phyloP scores from a whole-genome alignment of 2,113 vertebrate species.

The human region DNA sequence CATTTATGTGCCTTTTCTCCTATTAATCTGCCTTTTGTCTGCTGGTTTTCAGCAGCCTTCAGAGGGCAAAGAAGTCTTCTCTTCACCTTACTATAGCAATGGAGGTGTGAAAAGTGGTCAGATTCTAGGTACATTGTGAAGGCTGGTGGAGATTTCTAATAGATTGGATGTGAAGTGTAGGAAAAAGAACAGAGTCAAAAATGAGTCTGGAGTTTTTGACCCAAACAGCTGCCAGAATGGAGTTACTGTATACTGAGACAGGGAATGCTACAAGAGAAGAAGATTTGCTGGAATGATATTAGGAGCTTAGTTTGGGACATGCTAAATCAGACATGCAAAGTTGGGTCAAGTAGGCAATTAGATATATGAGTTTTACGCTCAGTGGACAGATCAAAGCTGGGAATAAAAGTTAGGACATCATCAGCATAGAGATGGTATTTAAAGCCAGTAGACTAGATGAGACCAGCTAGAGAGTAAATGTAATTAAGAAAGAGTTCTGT shows the following conservation, averaged over 20 bases:
- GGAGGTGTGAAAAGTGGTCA: not conserved
- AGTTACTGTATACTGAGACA: not conserved
- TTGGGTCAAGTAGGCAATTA: not conserved
- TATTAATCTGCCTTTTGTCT: not conserved
- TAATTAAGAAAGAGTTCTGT: not conserved
- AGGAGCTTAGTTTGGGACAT: not conserved
- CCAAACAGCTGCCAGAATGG: not conserved
- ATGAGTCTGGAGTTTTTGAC: not conserved
- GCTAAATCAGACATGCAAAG: not conserved
- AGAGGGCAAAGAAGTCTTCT: not conserved
- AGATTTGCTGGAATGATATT: not conserved
- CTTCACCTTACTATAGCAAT: not conserved
- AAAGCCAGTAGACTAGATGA: not conserved
- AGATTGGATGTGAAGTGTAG: not conserved
- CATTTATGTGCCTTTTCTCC: not conserved
- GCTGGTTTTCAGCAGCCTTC: not conserved
- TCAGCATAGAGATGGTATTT: not conserved
- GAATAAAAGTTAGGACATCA: slow-evolving; percentile 17
- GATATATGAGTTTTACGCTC: not conserved
- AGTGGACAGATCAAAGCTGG: not conserved
- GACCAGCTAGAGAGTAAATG: not conserved
- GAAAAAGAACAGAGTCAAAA: not conserved
- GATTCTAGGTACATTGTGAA: not conserved
- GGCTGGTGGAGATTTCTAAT: not conserved
- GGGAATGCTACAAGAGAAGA: not conserved